phyloP scores from a whole-genome alignment of 2,797 vertebrate species.

The Uromys caudimaculatus region DNA sequence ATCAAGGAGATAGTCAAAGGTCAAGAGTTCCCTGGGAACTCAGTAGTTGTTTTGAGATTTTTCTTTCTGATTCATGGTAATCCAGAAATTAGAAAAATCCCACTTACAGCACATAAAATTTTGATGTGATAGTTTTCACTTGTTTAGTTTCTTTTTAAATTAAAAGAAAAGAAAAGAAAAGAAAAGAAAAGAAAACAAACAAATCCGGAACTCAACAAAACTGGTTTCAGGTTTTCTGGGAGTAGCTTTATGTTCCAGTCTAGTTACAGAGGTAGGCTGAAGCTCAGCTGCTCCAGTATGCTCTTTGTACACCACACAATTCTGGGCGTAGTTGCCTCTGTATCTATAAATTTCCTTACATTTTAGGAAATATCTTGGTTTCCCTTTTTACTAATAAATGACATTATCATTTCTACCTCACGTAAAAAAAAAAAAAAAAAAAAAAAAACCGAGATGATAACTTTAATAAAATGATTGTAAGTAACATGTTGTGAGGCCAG shows the following conservation, averaged over 20 bases:
- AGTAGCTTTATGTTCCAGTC: not conserved
- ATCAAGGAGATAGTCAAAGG: not conserved
- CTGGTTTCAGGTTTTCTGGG: not conserved
- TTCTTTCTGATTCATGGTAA: conserved; percentile 1
- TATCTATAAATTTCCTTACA: not conserved
- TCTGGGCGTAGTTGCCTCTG: not conserved
- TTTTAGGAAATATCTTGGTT: not conserved
- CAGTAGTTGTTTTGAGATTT: not conserved
- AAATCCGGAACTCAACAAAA: not conserved
- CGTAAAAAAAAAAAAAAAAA: not conserved
- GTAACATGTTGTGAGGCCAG: not conserved
- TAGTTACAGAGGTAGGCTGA: not conserved
- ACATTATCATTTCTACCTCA: not conserved
- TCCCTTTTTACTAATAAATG: conserved; percentile 23
- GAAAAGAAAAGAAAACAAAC: not conserved
- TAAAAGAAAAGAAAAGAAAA: not conserved
- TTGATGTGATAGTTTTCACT: not conserved
- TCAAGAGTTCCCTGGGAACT: not conserved
- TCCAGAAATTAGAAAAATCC: not conserved
- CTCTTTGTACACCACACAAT: not conserved
- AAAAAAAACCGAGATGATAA: too few relatives aligned
- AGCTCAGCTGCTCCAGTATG: not conserved
- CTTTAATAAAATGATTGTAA: conserved; percentile 8
- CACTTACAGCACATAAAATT: not conserved
- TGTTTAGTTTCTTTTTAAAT: not conserved